These are phyloP conservation scores for Oryzaephilus surinamensis DNA, from an alignment of 1,140 invertebrate species.

Conservation along the genomic window DNA sequence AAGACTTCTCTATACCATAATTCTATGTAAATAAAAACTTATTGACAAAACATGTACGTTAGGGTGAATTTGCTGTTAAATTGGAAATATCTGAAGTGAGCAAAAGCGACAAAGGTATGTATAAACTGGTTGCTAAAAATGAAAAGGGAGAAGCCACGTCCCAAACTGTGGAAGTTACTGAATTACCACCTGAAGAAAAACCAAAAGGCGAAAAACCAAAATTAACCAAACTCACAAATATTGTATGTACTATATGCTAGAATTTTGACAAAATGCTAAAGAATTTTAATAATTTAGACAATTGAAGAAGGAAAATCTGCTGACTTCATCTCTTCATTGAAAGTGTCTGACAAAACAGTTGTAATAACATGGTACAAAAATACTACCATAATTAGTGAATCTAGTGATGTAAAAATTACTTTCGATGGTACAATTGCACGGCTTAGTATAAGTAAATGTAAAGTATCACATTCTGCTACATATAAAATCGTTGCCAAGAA, in stretches of 20 bases:
- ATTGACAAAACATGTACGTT: conserved; percentile 21
- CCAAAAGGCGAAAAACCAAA: conserved; percentile 57
- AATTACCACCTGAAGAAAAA: conserved; percentile 62
- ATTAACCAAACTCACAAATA: conserved; percentile 60
- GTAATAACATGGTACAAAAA: conserved; percentile 83
- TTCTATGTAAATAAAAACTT: neutral
- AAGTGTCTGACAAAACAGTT: conserved; percentile 62
- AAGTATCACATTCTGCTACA: conserved; percentile 57
- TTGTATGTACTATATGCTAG: conserved; percentile 46
- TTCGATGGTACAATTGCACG: conserved; percentile 76
- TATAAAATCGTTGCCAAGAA: conserved; percentile 74
- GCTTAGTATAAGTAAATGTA: conserved; percentile 59
- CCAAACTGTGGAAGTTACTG: conserved; percentile 75
- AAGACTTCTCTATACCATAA: conserved; percentile 18
- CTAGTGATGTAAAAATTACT: conserved; percentile 52
- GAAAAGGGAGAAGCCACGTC: conserved; percentile 88
- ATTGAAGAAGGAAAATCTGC: conserved; percentile 65
- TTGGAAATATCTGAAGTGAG: conserved; percentile 74
- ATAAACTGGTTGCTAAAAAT: conserved; percentile 85
- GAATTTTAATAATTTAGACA: conserved; percentile 38
- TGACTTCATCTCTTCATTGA: conserved; percentile 64
- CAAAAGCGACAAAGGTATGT: conserved; percentile 71
- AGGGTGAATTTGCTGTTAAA: conserved; percentile 79
- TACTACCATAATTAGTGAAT: conserved; percentile 57
- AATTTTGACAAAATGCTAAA: neutral